Evolutionary conservation across 2,888 invertebrate genomes (phyloP), one percentile per base, ranked within the genome.

Genomic region (Drosophila meridiana): DNA sequence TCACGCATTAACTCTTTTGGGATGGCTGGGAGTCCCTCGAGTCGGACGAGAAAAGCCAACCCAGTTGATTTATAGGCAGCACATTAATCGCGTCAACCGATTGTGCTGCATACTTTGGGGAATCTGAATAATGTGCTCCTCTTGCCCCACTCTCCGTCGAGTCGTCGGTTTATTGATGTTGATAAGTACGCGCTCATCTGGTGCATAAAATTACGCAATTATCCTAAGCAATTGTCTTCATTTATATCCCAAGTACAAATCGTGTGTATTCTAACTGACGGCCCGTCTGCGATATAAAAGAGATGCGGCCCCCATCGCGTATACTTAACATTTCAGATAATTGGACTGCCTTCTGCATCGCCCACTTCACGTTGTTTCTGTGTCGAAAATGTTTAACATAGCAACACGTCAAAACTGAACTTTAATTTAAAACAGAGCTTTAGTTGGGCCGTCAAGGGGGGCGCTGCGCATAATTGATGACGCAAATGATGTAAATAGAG

Each of bases 71-170:
- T 84, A 84, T 81, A 60, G 69, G 42, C 64, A 61, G 53, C 71
- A 52, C 84, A 80, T 85, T 82, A 80, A 85, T 84, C 68, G 69
- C 66, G 66, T 55, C 58, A 74, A 55, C 64, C 73, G 69, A 73
- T 64, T 78, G 63, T 60, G 67, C 48, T 56, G 78, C 73, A 74
- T 80, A 76, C 82, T 82, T 80, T 80, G 40, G 57, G 87, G 87
- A 76, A 63, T 45, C 34, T 59, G 34, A 58, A 36, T 47, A 69
- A 53, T 52, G 45, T 36, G 36, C 4, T 30, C 26, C 42, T 55
- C 7, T 20, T 48, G 30, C 20, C 43, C 43, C 40, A 3, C 47
- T 36, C 56, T 55, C 14, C 28, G 28, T 28, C 47, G 28, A 28
- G 47, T 28, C 47, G 28, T 28, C 30, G n/a, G 20, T 40, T 34